These are phyloP conservation scores for Sebastes oblongus DNA, from an alignment of 2,797 vertebrate genomes.

Conservation along the genomic window DNA sequence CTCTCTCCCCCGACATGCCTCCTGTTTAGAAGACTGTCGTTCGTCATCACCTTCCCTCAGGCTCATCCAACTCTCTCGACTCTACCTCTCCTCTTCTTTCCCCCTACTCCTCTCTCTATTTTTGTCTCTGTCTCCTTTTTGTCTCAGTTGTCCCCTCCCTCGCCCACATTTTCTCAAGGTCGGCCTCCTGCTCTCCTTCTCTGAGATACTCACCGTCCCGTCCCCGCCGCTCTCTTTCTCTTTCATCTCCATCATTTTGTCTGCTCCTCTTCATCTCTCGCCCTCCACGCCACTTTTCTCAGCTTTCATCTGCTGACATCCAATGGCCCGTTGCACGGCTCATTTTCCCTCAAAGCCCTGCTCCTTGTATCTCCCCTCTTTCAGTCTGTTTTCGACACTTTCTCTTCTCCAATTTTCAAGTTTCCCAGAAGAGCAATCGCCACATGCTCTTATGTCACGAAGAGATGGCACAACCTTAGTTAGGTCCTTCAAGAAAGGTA, in stretches of 20 bases:
- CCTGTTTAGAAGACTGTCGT: neutral
- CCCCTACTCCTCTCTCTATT: neutral
- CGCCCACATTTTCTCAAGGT: conserved; percentile 40
- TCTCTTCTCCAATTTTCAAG: neutral
- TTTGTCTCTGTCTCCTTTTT: neutral
- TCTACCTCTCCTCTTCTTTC: neutral
- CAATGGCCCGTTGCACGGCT: neutral
- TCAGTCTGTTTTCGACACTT: neutral
- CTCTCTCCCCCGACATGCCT: neutral
- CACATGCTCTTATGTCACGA: conserved; percentile 3
- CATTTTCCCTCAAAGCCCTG: conserved; percentile 35
- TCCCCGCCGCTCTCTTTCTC: neutral
- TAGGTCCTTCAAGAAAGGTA: neutral
- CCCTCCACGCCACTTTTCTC: conserved; percentile 26
- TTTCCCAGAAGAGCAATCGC: conserved; percentile 23
- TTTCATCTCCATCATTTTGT: conserved; percentile 52
- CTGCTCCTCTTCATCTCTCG: conserved; percentile 43
- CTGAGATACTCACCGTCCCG: neutral
- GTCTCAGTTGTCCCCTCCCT: neutral
- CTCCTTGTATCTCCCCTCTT: conserved; percentile 2
- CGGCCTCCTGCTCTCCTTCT: conserved; percentile 1
- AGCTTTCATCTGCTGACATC: conserved; percentile 58
- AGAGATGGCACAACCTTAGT: neutral
- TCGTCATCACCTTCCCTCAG: conserved; percentile 32
- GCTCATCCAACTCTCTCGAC: conserved; percentile 10